phyloP scores from a whole-genome alignment of 1,140 invertebrate species.

The Melipona quadrifasciata region DNA sequence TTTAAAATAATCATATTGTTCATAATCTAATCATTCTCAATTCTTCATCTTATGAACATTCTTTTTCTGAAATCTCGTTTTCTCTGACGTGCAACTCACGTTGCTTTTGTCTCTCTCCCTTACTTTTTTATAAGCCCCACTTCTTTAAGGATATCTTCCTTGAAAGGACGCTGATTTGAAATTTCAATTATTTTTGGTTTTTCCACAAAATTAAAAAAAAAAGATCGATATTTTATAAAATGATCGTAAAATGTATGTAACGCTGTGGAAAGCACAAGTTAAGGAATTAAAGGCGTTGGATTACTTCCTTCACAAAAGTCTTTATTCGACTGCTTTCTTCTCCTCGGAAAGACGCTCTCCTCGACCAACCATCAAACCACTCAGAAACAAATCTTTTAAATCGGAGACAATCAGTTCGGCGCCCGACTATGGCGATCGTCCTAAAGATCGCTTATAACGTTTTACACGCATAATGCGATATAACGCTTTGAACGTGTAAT shows the following conservation, averaged over 20 bases:
- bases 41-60: neutral
- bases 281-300: no score
- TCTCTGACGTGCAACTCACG: constrained; percentile 84
- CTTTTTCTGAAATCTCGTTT: constrained; percentile 72
- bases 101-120: constrained; percentile 86
- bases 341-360: no score
- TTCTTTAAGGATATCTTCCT: constrained; percentile 94
- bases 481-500: neutral
- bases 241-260: neutral
- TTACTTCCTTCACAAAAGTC: no score
- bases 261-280: no score
- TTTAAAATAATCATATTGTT: neutral
- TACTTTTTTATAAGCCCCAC: constrained; percentile 89
- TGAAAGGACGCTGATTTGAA: constrained; percentile 96
- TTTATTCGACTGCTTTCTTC: no score
- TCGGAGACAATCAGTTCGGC: no score
- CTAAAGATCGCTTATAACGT: no score
- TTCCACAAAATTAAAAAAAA: constrained; percentile 66
- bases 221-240: neutral
- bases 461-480: no score
- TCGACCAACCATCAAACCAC: no score
- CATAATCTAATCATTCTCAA: fast-evolving
- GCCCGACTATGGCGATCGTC: no score
- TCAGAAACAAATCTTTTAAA: no score
- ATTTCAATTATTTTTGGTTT: constrained; percentile 92